phyloP scores from a whole-genome alignment of 2,888 invertebrate species.

The Perithous albicinctus region DNA sequence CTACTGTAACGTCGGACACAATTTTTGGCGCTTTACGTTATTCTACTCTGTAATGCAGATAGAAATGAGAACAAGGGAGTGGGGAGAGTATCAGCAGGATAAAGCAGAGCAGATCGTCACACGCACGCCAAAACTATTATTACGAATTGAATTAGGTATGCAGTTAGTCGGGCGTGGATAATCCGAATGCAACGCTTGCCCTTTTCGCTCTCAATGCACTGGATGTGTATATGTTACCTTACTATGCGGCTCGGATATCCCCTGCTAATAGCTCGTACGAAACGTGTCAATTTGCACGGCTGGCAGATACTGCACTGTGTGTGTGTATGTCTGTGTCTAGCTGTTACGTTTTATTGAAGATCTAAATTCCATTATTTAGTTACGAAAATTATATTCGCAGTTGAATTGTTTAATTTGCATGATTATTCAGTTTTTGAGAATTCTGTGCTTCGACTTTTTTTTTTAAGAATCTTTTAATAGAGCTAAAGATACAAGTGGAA shows the following conservation, averaged over 20 bases:
- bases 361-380: background rate
- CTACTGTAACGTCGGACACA: constrained; percentile 10
- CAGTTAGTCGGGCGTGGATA: constrained; percentile 80
- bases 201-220: constrained; percentile 9
- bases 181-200: constrained; percentile 73
- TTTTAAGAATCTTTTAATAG: too few relatives aligned
- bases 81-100: background rate
- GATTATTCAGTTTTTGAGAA: too few relatives aligned
- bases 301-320: constrained; percentile 46
- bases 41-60: background rate
- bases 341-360: constrained; percentile 29
- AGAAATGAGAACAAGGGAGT: background rate
- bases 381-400: background rate
- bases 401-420: too few relatives aligned
- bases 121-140: constrained; percentile 76
- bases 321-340: too few relatives aligned
- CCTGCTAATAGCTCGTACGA: constrained; percentile 60
- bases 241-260: background rate
- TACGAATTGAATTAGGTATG: constrained; percentile 81
- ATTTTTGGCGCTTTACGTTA: constrained; percentile 46
- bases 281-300: constrained; percentile 72
- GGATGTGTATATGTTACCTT: constrained; percentile 11
- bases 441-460: too few relatives aligned
- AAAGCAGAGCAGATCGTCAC: constrained; percentile 72
- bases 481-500: too few relatives aligned